Base-by-base conservation (phyloP, 1,140 invertebrate species). In the Oncopodura yosiiana region DNA sequence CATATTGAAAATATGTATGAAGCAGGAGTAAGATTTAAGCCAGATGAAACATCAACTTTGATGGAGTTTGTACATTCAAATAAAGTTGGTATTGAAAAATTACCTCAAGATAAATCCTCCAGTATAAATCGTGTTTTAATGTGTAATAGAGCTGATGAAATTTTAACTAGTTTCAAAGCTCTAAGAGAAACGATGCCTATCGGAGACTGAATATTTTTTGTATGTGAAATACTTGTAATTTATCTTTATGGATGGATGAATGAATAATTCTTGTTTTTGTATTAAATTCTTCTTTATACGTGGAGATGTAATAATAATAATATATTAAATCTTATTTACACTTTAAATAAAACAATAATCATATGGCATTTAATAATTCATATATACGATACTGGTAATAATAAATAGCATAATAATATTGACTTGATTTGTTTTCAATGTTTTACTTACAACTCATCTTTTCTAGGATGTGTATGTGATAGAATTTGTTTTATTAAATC, bases 151-250 rank as follows among this genome's bases (percentile, higher is more conserved):
- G 30, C 30, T 23, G 18, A 49, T 23, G 46, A 38, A 24, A 49
- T 49, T 38, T 16, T 49, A 2, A 49, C n/a, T 16, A 38, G 24
- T 27, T 49, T 49, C 26, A 49, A 49, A n/a, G 23, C 12, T 29
- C 18, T 27, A 48, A 48, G 21, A 36, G 16, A 24, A 8, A 19
- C 38, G 5, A 41, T 8, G 6, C 5, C 16, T n/a, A 41, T 41
- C 8, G 5, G 5, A n/a, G 5, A 14, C 12, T n/a, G 38, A n/a
- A n/a, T n/a, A n/a, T 41, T 41, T 27, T 29, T 3, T 46, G 44
- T 41, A 19, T 16, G 11, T 14, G 5, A 6, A 41, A 41, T 8
- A 8, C 6, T 11, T 41, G 11, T 41, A 16, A 14, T 30, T 23
- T 21, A 29, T 27, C 27, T 16, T 27, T 46, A 21, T 14, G 18